These are phyloP conservation scores for Pelodytes ibericus DNA, from an alignment of 2,797 vertebrate genomes.

Conservation along the genomic window DNA sequence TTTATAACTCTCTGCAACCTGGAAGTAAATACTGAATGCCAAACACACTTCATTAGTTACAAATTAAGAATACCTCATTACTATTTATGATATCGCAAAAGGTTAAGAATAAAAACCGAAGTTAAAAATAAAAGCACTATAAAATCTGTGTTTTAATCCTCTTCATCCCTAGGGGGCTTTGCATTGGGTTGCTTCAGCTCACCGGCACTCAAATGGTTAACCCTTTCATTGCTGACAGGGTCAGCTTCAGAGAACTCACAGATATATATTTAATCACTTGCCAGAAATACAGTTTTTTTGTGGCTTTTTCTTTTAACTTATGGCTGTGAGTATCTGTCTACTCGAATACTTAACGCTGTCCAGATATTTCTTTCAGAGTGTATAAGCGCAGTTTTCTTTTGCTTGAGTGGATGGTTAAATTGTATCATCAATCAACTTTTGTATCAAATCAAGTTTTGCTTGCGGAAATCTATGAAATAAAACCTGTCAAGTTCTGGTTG, in stretches of 20 bases:
- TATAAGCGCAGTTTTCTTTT: constrained; percentile 88
- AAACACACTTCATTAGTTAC: constrained; percentile 72
- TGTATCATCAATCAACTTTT: constrained; percentile 88
- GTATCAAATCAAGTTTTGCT: constrained; percentile 91
- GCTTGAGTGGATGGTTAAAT: constrained; percentile 91
- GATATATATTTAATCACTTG: constrained; percentile 72
- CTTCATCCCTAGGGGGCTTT: background rate
- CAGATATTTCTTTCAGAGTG: constrained; percentile 82
- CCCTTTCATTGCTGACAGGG: background rate
- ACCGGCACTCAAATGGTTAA: background rate
- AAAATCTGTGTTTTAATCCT: constrained; percentile 49
- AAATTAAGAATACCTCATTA: constrained; percentile 84
- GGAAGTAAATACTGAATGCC: constrained; percentile 70
- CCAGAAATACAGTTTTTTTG: constrained; percentile 71
- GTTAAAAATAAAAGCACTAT: constrained; percentile 57
- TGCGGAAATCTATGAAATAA: constrained; percentile 87
- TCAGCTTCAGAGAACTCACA: constrained; percentile 67
- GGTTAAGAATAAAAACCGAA: constrained; percentile 70
- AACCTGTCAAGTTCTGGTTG: constrained; percentile 74
- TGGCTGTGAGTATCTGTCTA: constrained; percentile 72
- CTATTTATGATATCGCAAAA: constrained; percentile 82
- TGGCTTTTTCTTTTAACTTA: constrained; percentile 65
- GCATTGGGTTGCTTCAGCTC: background rate
- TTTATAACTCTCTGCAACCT: constrained; percentile 82
- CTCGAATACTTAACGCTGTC: constrained; percentile 66